Conservation (phyloP, 2,888 invertebrate species). For the Hofmannophila pseudospretella region DNA sequence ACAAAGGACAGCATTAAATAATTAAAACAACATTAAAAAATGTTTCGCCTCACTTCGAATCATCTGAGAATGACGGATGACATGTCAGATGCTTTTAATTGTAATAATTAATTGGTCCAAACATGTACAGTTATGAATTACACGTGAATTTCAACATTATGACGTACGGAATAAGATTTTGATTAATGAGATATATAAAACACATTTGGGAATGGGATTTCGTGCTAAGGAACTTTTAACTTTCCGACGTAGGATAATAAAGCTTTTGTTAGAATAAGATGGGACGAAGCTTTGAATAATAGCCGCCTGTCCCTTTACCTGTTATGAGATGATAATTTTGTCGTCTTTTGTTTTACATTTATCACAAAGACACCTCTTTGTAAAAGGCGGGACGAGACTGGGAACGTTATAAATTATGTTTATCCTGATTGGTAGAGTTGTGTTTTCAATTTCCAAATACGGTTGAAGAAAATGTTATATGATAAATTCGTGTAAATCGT, state of each 20-base stretch:
- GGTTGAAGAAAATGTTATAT: too few species aligned
- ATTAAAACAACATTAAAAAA: conserved; percentile 9
- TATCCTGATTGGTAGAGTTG: neutral
- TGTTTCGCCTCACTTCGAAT: conserved; percentile 5
- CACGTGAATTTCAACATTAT: conserved; percentile 11
- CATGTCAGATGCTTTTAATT: conserved; percentile 11
- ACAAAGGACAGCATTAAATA: conserved; percentile 7
- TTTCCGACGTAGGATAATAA: neutral
- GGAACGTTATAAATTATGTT: conserved; percentile 1
- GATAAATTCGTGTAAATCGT: too few species aligned
- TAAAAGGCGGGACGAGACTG: conserved; percentile 5
- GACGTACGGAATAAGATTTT: conserved; percentile 10
- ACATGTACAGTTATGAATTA: conserved; percentile 7
- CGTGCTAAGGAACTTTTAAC: neutral
- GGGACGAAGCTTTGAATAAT: conserved; percentile 2
- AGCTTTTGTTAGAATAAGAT: neutral
- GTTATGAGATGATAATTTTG: conserved; percentile 11
- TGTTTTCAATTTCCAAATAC: neutral
- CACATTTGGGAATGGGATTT: neutral
- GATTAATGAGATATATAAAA: conserved; percentile 7
- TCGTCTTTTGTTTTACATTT: conserved; percentile 13
- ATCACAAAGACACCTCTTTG: conserved; percentile 8
- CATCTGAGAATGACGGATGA: conserved; percentile 10
- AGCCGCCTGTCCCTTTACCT: conserved; percentile 6
- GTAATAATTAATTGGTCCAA: conserved; percentile 11